phyloP scores from a whole-genome alignment of 2,797 vertebrate species.

The Tamandua tetradactyla region DNA sequence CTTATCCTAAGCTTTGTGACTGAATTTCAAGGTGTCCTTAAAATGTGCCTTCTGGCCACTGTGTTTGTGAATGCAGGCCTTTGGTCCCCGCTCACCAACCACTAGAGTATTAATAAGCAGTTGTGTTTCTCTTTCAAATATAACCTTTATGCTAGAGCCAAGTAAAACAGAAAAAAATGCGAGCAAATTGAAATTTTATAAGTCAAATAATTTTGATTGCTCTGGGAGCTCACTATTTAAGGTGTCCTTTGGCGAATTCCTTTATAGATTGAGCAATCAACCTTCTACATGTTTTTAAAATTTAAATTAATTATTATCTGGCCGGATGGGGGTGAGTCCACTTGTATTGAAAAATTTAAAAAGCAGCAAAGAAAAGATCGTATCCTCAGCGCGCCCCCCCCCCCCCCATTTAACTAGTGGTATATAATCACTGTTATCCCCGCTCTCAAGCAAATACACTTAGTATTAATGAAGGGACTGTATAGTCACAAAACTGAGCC shows the following conservation, averaged over 20 bases:
- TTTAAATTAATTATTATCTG: slow-evolving; percentile 21
- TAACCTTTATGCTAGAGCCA: not conserved
- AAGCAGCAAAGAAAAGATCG: not conserved
- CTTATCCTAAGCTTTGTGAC: not conserved
- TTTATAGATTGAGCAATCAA: slow-evolving; percentile 12
- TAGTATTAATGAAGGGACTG: slow-evolving; percentile 66
- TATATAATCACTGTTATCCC: slow-evolving; percentile 40
- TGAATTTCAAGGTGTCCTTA: slow-evolving; percentile 33
- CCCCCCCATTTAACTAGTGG: not conserved
- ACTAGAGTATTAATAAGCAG: slow-evolving; percentile 17
- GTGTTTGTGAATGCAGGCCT: not conserved
- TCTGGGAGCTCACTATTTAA: slow-evolving; percentile 4
- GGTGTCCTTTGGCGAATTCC: not conserved
- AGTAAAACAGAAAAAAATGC: not conserved
- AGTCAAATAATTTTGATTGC: slow-evolving; percentile 31
- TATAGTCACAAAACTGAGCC: slow-evolving; percentile 46
- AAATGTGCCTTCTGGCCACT: not conserved
- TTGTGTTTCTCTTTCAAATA: not conserved
- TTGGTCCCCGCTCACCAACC: not conserved
- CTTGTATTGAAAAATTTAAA: not conserved
- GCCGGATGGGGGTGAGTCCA: not conserved
- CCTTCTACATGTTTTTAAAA: slow-evolving; percentile 34
- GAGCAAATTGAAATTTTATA: slow-evolving; percentile 43
- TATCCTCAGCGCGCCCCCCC: not conserved
- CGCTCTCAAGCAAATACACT: slow-evolving; percentile 47